These are phyloP conservation scores for Subanguina moxae DNA, from an alignment of 1,140 invertebrate genomes.

Conservation along the genomic window DNA sequence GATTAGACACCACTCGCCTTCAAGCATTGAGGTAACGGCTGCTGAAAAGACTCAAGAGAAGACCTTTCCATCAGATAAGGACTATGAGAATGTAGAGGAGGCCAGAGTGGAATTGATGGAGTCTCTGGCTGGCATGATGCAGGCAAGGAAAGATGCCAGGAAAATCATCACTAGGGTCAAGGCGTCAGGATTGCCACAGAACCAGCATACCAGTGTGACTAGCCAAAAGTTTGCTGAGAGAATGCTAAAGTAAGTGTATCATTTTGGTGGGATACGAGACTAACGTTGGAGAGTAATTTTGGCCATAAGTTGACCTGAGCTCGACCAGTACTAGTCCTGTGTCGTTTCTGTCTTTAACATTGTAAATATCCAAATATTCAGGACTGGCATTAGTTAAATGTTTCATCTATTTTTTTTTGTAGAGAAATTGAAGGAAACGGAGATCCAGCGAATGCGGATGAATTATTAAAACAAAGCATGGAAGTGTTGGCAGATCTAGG, in stretches of 20 bases:
- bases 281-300: no score
- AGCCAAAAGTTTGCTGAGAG: not conserved
- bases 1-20: not conserved
- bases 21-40: not conserved
- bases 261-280: no score
- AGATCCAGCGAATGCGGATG: not conserved
- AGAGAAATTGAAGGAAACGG: conserved; percentile 2
- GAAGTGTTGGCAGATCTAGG: conserved; percentile 4
- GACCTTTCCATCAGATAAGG: not conserved
- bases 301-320: no score
- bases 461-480: not conserved
- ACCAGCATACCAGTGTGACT: not conserved
- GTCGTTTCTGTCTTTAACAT: no score
- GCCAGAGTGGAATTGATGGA: not conserved
- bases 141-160: conserved; percentile 1
- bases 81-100: conserved; percentile 5
- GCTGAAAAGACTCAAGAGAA: not conserved
- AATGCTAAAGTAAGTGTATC: not conserved
- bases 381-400: no score
- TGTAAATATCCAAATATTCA: no score
- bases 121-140: conserved; percentile 6
- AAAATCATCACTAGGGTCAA: conserved; percentile 2
- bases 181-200: not conserved
- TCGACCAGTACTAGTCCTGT: no score
- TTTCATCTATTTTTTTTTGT: not conserved